phyloP scores from a whole-genome alignment of 2,797 vertebrate species.

The Acanthis flammea region DNA sequence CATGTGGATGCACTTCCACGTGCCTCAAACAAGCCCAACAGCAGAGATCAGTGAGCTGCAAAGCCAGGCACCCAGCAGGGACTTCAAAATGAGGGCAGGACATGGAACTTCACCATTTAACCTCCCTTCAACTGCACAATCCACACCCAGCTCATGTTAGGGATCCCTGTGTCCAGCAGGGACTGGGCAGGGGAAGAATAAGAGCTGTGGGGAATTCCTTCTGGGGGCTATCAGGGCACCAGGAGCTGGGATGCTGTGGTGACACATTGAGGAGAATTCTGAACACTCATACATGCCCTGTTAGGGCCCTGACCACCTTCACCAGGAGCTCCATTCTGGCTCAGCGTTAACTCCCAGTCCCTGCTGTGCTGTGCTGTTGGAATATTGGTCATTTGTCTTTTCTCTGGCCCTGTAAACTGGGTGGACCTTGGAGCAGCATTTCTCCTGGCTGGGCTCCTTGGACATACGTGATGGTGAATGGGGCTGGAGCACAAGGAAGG shows the following conservation, averaged over 20 bases:
- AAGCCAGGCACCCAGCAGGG: not conserved
- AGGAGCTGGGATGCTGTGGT: not conserved
- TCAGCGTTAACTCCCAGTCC: not conserved
- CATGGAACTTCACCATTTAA: not conserved
- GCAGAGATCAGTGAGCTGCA: not conserved
- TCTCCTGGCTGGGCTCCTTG: not conserved
- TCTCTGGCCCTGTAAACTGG: not conserved
- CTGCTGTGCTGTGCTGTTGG: not conserved
- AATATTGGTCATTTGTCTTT: not conserved
- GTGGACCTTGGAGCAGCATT: not conserved
- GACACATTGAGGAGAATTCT: not conserved
- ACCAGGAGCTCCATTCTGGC: not conserved
- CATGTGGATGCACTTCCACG: not conserved
- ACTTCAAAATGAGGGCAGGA: not conserved
- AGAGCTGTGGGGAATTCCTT: not conserved
- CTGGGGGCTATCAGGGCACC: not conserved
- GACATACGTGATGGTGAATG: rapidly evolving
- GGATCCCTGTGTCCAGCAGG: not conserved
- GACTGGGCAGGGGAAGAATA: rapidly evolving
- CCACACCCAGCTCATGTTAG: rapidly evolving
- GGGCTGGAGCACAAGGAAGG: not conserved
- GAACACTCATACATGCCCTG: rapidly evolving
- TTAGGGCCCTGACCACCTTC: not conserved
- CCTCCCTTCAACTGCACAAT: not conserved
- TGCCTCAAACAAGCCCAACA: not conserved